A percentile compares a stretch with the other conserved stretches of the same genome.
phyloP scores from a whole-genome alignment of 2,888 invertebrate species.

The Blastobasis adustella region DNA sequence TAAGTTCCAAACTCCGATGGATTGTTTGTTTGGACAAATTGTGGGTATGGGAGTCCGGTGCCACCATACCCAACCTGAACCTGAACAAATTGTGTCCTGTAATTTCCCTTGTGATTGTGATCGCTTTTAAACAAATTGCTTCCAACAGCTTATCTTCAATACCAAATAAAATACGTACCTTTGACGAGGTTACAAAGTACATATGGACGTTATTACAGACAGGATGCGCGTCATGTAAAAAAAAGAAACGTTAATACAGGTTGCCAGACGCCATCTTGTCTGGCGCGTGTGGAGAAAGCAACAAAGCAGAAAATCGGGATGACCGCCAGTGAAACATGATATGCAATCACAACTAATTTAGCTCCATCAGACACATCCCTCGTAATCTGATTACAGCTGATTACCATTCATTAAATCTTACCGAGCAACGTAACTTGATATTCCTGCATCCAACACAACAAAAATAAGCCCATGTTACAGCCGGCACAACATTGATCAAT shows the following conservation, averaged over 20 bases:
- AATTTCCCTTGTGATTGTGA: no score
- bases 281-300: slow-evolving; percentile 6
- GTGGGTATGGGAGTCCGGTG: no score
- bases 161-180: no score
- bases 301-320: slow-evolving; percentile 28
- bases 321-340: slow-evolving; percentile 42
- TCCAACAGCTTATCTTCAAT: no score
- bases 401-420: slow-evolving; percentile 32
- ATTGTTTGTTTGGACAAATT: not conserved
- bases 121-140: no score
- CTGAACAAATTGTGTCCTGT: no score
- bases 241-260: not conserved
- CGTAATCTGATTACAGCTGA: slow-evolving; percentile 36
- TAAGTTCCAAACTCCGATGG: not conserved
- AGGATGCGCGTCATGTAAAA: no score
- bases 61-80: no score
- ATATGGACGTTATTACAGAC: no score
- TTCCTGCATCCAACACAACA: slow-evolving; percentile 3
- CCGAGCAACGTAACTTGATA: slow-evolving; percentile 24
- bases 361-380: slow-evolving; percentile 42
- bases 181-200: no score
- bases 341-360: slow-evolving; percentile 54
- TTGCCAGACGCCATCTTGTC: slow-evolving; percentile 4
- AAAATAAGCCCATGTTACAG: no score
- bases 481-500: no score